phyloP scores from a whole-genome alignment of 2,113 vertebrate genomes.

The Xyrauchen texanus region DNA sequence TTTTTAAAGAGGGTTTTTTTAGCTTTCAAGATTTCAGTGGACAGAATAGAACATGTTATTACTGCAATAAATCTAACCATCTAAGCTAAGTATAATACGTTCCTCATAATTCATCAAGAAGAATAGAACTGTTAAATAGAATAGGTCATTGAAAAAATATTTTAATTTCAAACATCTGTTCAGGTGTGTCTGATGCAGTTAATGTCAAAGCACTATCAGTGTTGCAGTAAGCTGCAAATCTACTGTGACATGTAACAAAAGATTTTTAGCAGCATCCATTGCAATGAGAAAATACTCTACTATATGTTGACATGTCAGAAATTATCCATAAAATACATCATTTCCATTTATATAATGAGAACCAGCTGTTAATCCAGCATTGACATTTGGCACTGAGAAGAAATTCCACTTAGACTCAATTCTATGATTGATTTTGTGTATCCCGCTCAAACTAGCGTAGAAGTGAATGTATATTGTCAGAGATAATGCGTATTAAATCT shows the following conservation, averaged over 20 bases:
- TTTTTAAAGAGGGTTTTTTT: no score
- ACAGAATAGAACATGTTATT: constrained; percentile 22
- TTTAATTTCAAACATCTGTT: constrained; percentile 52
- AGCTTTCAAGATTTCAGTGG: neutral
- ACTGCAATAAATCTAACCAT: constrained; percentile 6
- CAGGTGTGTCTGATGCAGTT: constrained; percentile 25
- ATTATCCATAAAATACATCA: constrained; percentile 44
- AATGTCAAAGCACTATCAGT: neutral
- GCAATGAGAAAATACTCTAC: constrained; percentile 15
- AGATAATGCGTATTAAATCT: constrained; percentile 26
- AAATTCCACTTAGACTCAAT: constrained; percentile 28
- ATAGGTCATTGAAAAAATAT: constrained; percentile 26
- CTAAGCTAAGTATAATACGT: neutral
- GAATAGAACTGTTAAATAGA: neutral
- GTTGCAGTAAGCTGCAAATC: constrained; percentile 20
- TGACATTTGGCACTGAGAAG: constrained; percentile 45
- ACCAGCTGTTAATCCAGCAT: constrained; percentile 49
- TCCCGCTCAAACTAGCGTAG: neutral
- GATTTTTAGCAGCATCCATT: constrained; percentile 38
- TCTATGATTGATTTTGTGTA: constrained; percentile 28
- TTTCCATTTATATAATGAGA: constrained; percentile 49
- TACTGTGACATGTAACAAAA: constrained; percentile 19
- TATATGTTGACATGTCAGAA: constrained; percentile 45
- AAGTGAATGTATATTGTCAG: neutral
- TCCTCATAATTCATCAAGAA: constrained; percentile 6